These are phyloP conservation scores for Aulostomus chinensis DNA, from an alignment of 2,797 vertebrate genomes.

Conservation along the genomic window DNA sequence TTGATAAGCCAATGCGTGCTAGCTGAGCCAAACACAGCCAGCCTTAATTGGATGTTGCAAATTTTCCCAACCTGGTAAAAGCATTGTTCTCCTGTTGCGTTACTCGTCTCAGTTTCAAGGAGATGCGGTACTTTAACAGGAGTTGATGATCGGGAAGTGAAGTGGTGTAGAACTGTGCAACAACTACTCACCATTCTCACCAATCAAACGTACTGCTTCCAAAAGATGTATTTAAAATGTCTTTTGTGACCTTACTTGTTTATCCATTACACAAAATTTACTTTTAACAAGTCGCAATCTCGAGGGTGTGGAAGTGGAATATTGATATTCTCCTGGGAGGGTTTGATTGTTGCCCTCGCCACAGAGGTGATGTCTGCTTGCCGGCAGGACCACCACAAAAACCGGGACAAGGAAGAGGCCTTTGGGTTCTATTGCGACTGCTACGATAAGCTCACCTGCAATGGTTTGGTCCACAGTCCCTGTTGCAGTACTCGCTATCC, in stretches of 20 bases:
- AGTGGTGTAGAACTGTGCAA: constrained; percentile 55
- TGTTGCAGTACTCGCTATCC: constrained; percentile 94
- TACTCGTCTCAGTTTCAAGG: constrained; percentile 74
- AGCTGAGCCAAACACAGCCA: constrained; percentile 47
- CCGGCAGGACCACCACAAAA: too few relatives aligned
- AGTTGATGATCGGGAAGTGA: constrained; percentile 64
- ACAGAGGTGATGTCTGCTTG: too few relatives aligned
- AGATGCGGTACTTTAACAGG: constrained; percentile 61
- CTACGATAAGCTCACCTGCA: constrained; percentile 85
- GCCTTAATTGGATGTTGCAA: constrained; percentile 76
- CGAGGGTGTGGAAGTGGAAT: too few relatives aligned
- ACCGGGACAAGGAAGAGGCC: too few relatives aligned
- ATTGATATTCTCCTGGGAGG: too few relatives aligned
- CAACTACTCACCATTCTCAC: constrained; percentile 36
- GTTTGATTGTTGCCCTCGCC: too few relatives aligned
- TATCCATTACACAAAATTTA: too few relatives aligned
- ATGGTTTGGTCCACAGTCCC: constrained; percentile 94
- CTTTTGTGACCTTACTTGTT: too few relatives aligned
- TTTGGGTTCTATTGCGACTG: too few relatives aligned
- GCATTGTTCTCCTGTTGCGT: constrained; percentile 64
- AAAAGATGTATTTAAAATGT: too few relatives aligned
- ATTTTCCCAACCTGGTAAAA: constrained; percentile 59
- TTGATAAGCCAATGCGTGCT: constrained; percentile 63
- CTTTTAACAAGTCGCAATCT: too few relatives aligned
- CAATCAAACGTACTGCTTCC: constrained; percentile 29